Evolutionary conservation across 53 echinoderm and acorn worm species (phyloP).

Genomic region (Pentamera pediparva): DNA sequence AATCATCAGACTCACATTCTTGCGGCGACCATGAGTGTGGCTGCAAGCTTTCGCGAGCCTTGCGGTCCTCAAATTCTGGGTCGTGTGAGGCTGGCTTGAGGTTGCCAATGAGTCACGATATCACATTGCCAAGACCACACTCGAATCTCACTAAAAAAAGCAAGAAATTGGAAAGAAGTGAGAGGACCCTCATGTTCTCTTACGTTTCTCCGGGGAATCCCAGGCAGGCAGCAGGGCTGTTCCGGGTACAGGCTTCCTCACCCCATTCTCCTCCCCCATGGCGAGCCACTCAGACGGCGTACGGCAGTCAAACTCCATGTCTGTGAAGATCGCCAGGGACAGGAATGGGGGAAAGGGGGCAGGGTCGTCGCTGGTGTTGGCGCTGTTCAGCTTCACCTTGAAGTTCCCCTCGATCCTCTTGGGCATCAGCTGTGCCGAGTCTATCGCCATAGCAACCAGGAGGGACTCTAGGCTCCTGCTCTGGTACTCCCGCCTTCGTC

Average conservation of each 20-base stretch:
- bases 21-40: too few relatives aligned
- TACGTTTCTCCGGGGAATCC: constrained; percentile 93
- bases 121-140: too few relatives aligned
- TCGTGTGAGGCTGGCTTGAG: too few relatives aligned
- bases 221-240: constrained; percentile 89
- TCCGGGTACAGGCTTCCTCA: constrained; percentile 78
- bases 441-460: constrained; percentile 49
- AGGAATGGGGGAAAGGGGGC: constrained; percentile 96
- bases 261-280: constrained; percentile 71
- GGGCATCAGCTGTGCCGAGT: constrained; percentile 79
- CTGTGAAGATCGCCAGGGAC: constrained; percentile 84
- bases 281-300: constrained; percentile 87
- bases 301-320: constrained; percentile 99
- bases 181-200: too few relatives aligned
- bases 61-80: too few relatives aligned
- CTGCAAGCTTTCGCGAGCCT: too few relatives aligned
- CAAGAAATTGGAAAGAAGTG: too few relatives aligned
- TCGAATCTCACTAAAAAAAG: too few relatives aligned
- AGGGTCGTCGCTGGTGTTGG: constrained; percentile 59
- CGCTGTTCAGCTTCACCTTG: constrained; percentile 73
- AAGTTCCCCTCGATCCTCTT: constrained; percentile 67
- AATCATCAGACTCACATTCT: too few relatives aligned
- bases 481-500: constrained; percentile 84
- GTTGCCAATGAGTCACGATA: too few relatives aligned
- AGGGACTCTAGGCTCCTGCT: constrained; percentile 74